Evolutionary conservation across 2,797 vertebrate genomes (phyloP), one percentile per base, ranked within the genome.

Genomic region (Sebastes oblongus): DNA sequence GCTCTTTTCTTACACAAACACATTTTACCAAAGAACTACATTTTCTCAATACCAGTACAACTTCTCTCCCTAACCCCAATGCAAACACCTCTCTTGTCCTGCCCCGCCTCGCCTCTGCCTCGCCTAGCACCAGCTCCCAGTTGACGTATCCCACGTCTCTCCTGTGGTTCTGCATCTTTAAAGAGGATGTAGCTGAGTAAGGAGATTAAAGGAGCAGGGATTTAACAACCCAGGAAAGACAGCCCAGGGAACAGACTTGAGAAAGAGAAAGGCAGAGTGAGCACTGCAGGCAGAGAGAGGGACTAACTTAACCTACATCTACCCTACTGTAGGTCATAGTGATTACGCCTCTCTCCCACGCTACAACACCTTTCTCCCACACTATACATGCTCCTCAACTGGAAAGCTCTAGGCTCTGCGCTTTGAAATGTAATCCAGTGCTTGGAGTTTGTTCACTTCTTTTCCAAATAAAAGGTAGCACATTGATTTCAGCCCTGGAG

Each of bases 151-250:
- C 82, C 75, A 58, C 89, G 78, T 89, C 91, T 90, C 91, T 88
- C 90, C 74, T 80, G 83, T 79, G 87, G 84, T 89, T 93, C 92
- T 96, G 95, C 95, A 93, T 97, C 96, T 97, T 96, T 96, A 96
- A 97, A 96, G 95, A 96, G 94, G 91, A 94, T 96, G 94, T 91
- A 96, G 94, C 92, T 93, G 91, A 94, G 88, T 94, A 93, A 95
- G 92, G 91, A 95, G 95, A 97, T 97, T 96, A 96, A 95, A 95
- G 92, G 91, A 91, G 94, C 94, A 91, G 93, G 94, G 91, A 95
- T 96, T 97, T 96, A 95, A 95, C 92, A 88, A 88, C 84, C 90
- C 91, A 93, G 93, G 92, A 91, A 94, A 89, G 92, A 89, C 89
- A 90, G 87, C 91, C 93, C 91, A 71, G 91, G 87, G 87, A 93